Base-by-base conservation (phyloP, 23 tunicate genomes). In the Corella eumyota region DNA sequence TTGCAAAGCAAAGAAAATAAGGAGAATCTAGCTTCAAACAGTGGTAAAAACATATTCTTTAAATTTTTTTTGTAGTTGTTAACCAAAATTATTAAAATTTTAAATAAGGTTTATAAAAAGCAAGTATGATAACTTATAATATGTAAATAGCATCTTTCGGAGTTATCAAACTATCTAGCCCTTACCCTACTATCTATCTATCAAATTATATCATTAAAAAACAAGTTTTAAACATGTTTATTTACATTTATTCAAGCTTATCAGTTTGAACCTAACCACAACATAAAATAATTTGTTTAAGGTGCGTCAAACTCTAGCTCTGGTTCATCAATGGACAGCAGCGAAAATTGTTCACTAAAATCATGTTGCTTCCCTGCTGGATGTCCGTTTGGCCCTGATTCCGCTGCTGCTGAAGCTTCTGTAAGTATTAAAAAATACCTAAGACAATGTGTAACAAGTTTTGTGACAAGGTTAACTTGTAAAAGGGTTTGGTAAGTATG, bases 351-450 rank as follows among this genome's bases (percentile, higher is more conserved):
- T 19, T 34, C 53, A 25, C 24, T 72, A 61, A 81, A 64, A 49
- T 29, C 77, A 24, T 84, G 94, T 37, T 74, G 82, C 47, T 60
- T 63, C 23, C 78, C 83, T 25, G 45, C 17, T 45, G 91, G 79
- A 2, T 84, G 94, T 45, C 67, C 66, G 29, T 66, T 55, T 56
- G 82, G 82, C 1, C 73, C 66, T 34, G 82, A 58, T 29, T 20
- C 73, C 22, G 32, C 27, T 13, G 25, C 60, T 3, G 67, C 46
- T 30, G 73, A 61, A 57, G 22, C 29, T 17, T 6, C 36, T 45
- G 82, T 75, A 58, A 65, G 68, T 60, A 19, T 68, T 28, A 3
- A 21, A 21, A 3, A 15, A 40, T 40, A 26, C 54, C 22, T n/a
- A n/a, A n/a, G n/a, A n/a, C n/a, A n/a, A n/a, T n/a, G n/a, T n/a